Conservation (phyloP, 2,797 vertebrate species). For the Potorous gilbertii region DNA sequence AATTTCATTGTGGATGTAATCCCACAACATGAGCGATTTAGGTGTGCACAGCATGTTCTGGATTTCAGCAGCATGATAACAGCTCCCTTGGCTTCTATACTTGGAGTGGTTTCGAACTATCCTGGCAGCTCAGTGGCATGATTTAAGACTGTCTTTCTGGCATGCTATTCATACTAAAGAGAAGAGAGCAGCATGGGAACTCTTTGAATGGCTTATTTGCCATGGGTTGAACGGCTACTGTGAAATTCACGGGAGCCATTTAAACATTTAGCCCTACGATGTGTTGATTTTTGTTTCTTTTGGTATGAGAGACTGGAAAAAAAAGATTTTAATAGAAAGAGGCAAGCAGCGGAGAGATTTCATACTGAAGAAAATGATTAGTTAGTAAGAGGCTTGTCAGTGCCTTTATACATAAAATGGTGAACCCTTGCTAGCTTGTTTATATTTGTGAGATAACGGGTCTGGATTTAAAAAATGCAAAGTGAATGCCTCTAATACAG, state of each 20-base stretch:
- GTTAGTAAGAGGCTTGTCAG: neutral
- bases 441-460: constrained; percentile 56
- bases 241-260: constrained; percentile 55
- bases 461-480: constrained; percentile 64
- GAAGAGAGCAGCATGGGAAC: neutral
- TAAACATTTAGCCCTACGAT: constrained; percentile 31
- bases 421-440: constrained; percentile 17
- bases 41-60: constrained; percentile 35
- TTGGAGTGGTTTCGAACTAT: constrained; percentile 59
- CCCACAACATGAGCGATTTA: constrained; percentile 55
- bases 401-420: neutral
- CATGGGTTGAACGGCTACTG: neutral
- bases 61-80: constrained; percentile 68
- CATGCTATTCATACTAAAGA: constrained; percentile 37
- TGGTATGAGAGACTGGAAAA: constrained; percentile 13
- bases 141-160: constrained; percentile 69
- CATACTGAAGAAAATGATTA: neutral
- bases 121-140: constrained; percentile 46
- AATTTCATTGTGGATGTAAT: constrained; percentile 51
- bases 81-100: constrained; percentile 66
- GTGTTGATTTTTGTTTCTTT: constrained; percentile 24
- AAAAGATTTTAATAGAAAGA: constrained; percentile 28
- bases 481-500: constrained; percentile 77
- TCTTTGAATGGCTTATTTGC: constrained; percentile 39
- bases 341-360: constrained; percentile 38